Percentiles rank a stretch among this genome's conserved stretches.
Conservation (phyloP, 2,888 invertebrate species). For the Darwinula stevensoni region DNA sequence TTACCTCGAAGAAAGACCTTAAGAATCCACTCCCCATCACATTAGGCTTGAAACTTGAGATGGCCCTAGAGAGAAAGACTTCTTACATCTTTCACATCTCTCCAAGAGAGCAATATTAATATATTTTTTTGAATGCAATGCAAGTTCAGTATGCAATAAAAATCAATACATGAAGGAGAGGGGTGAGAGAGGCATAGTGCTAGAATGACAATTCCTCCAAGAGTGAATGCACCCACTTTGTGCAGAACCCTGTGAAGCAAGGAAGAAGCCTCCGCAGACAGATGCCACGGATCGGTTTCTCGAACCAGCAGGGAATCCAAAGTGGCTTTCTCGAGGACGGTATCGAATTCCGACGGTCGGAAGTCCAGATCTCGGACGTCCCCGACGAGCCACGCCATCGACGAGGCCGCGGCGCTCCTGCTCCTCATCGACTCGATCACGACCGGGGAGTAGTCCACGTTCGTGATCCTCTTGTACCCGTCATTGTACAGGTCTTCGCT, state of each 20-base stretch:
- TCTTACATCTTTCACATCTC: too few species aligned
- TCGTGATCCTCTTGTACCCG: conserved; percentile 16
- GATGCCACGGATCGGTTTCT: conserved; percentile 16
- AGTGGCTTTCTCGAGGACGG: conserved; percentile 20
- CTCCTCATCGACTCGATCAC: conserved; percentile 16
- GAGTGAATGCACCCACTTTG: too few species aligned
- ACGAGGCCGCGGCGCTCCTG: conserved; percentile 11
- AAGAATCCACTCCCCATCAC: too few species aligned
- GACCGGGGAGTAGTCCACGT: conserved; percentile 18
- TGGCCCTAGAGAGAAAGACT: too few species aligned
- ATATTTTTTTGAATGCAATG: too few species aligned
- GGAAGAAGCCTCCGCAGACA: conserved; percentile 11
- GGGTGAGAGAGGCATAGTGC: too few species aligned
- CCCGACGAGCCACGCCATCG: conserved; percentile 18
- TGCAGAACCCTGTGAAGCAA: conserved; percentile 13
- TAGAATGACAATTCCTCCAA: too few species aligned
- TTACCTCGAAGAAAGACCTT: too few species aligned
- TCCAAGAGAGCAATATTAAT: too few species aligned
- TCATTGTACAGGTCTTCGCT: conserved; percentile 17
- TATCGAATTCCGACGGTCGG: conserved; percentile 15
- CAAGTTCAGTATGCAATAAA: too few species aligned
- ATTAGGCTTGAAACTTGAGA: too few species aligned
- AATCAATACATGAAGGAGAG: too few species aligned
- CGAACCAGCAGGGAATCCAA: conserved; percentile 18
- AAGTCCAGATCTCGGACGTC: conserved; percentile 16